Evolutionary conservation across 2,888 invertebrate species (phyloP).

Genomic region (Acronicta alni): DNA sequence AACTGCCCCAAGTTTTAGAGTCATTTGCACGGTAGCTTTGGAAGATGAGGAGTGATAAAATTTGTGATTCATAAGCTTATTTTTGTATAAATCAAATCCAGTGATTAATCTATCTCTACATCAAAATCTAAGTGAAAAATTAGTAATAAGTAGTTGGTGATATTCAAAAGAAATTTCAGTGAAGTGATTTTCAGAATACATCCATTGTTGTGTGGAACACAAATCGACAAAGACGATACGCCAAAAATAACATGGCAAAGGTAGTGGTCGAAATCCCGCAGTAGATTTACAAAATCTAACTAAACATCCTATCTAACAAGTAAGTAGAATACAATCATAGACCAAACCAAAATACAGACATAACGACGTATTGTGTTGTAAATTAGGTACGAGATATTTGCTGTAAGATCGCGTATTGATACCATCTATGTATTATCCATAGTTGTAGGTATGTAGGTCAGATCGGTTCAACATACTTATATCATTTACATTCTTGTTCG

Average conservation of each 20-base stretch:
- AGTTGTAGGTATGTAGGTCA: slow-evolving; percentile 67
- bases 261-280: not conserved
- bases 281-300: slow-evolving; percentile 11
- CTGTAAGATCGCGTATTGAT: slow-evolving; percentile 51
- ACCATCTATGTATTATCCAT: slow-evolving; percentile 55
- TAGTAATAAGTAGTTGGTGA: no score
- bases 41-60: slow-evolving; percentile 55
- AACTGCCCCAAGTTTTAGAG: slow-evolving; percentile 66
- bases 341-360: slow-evolving; percentile 28
- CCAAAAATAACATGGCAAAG: not conserved
- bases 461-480: slow-evolving; percentile 61
- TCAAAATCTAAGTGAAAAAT: slow-evolving; percentile 14
- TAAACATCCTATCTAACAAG: slow-evolving; percentile 25
- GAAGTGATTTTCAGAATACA: slow-evolving; percentile 26
- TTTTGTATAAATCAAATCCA: slow-evolving; percentile 27
- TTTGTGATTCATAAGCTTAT: slow-evolving; percentile 29
- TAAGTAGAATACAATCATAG: slow-evolving; percentile 47
- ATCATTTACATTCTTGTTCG: slow-evolving; percentile 74
- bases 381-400: slow-evolving; percentile 53
- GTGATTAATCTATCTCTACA: slow-evolving; percentile 9
- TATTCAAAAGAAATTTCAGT: slow-evolving; percentile 17
- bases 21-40: slow-evolving; percentile 81
- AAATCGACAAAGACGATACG: not conserved
- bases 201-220: slow-evolving; percentile 1
- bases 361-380: slow-evolving; percentile 43